Percentiles rank a stretch among this genome's conserved stretches.
These are phyloP conservation scores for Poecilia latipinna DNA, from an alignment of 2,113 vertebrate genomes.

Conservation along the genomic window DNA sequence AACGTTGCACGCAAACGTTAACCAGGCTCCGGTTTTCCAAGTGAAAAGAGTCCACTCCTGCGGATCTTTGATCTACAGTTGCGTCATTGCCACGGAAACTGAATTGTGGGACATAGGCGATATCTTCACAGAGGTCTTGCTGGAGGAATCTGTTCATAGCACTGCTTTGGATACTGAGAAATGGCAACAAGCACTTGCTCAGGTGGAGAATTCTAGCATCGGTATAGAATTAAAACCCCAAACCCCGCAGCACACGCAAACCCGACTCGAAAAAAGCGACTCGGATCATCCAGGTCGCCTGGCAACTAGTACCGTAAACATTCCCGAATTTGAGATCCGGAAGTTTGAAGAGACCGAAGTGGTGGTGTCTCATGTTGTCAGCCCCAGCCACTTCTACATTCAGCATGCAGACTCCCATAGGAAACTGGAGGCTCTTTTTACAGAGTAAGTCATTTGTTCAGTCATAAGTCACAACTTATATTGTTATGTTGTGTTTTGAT, in stretches of 20 bases:
- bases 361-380: slow-evolving; percentile 70
- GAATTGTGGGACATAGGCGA: slow-evolving; percentile 80
- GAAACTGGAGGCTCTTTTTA: slow-evolving; percentile 57
- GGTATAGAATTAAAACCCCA: not conserved
- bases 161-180: slow-evolving; percentile 3
- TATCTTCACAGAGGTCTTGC: slow-evolving; percentile 44
- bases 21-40: slow-evolving; percentile 61
- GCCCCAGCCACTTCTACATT: slow-evolving; percentile 74
- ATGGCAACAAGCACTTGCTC: not conserved
- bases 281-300: not conserved
- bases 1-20: slow-evolving; percentile 13
- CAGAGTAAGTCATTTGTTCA: slow-evolving; percentile 58
- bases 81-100: slow-evolving; percentile 69
- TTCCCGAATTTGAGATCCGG: slow-evolving; percentile 70
- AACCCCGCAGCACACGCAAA: slow-evolving; percentile 1
- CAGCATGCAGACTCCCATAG: slow-evolving; percentile 57
- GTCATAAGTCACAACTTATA: not conserved
- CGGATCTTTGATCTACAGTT: slow-evolving; percentile 63
- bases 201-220: not conserved
- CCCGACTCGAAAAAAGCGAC: not conserved
- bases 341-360: slow-evolving; percentile 77
- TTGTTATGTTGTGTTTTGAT: too few species aligned
- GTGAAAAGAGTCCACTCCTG: slow-evolving; percentile 50
- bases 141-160: not conserved
- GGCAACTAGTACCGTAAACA: slow-evolving; percentile 2